Conservation (phyloP, 2,888 invertebrate species). For the Dicranocentrus wangi region DNA sequence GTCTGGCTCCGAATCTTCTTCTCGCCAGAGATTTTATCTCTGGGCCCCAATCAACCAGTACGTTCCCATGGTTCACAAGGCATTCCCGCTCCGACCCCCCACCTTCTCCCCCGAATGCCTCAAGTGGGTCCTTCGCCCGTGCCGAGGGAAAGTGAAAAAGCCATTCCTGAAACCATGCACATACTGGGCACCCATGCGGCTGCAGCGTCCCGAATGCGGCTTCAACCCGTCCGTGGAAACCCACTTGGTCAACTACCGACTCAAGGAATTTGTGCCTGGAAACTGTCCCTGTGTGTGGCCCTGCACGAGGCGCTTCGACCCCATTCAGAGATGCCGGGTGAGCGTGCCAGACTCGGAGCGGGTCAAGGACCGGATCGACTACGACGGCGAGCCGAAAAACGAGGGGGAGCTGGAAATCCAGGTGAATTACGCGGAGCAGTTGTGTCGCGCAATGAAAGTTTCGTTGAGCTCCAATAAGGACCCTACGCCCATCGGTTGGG, state of each 20-base stretch:
- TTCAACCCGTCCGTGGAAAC: neutral
- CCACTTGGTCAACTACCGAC: conserved; percentile 46
- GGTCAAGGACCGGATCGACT: conserved; percentile 26
- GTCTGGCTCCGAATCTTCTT: neutral
- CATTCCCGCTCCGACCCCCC: conserved; percentile 46
- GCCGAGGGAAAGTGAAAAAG: conserved; percentile 42
- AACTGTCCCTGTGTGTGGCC: conserved; percentile 67
- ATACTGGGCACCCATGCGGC: conserved; percentile 52
- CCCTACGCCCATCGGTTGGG: neutral
- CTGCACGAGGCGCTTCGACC: conserved; percentile 57
- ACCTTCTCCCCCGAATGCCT: conserved; percentile 56
- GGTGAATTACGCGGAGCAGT: conserved; percentile 32
- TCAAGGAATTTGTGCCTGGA: conserved; percentile 1
- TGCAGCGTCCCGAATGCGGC: conserved; percentile 52
- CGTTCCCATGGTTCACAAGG: conserved; percentile 46
- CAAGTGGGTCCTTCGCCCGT: conserved; percentile 51
- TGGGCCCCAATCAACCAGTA: conserved; percentile 64
- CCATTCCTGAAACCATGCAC: conserved; percentile 60
- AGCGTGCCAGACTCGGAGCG: neutral
- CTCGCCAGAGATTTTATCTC: conserved; percentile 44
- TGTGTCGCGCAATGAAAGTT: conserved; percentile 50
- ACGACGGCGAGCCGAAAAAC: conserved; percentile 29
- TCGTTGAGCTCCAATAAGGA: neutral
- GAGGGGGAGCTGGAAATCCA: conserved; percentile 35
- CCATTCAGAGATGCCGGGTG: conserved; percentile 64